phyloP scores from a whole-genome alignment of 1,140 invertebrate species.

The Heliothis subflexa region DNA sequence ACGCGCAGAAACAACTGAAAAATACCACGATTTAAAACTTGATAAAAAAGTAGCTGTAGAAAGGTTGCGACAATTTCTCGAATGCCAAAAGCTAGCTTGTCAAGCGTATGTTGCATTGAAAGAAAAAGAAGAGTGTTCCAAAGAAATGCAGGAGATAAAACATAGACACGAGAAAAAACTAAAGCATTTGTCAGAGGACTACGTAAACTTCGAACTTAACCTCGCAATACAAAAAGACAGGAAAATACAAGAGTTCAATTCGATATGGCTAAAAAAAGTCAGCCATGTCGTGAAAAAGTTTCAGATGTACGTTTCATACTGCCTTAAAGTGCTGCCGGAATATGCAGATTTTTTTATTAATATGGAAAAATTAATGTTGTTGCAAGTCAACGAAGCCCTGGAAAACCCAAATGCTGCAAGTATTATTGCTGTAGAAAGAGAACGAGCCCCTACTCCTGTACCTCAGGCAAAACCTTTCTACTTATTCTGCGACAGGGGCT shows the following conservation, averaged over 20 bases:
- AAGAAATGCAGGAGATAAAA: slow-evolving; percentile 63
- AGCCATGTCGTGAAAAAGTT: slow-evolving; percentile 75
- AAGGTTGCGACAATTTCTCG: slow-evolving; percentile 66
- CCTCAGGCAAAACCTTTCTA: slow-evolving; percentile 72
- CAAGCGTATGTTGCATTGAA: slow-evolving; percentile 78
- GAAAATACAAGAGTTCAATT: slow-evolving; percentile 62
- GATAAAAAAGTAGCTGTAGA: slow-evolving; percentile 75
- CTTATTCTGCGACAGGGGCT: slow-evolving; percentile 71
- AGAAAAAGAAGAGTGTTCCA: slow-evolving; percentile 68
- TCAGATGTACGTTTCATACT: slow-evolving; percentile 73
- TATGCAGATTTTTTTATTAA: slow-evolving; percentile 78
- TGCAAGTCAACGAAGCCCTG: slow-evolving; percentile 68
- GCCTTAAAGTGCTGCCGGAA: slow-evolving; percentile 69
- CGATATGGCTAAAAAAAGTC: slow-evolving; percentile 74
- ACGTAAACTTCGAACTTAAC: slow-evolving; percentile 69
- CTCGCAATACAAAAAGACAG: slow-evolving; percentile 67
- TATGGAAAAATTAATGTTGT: slow-evolving; percentile 76
- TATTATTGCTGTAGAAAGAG: slow-evolving; percentile 64
- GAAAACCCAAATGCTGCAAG: slow-evolving; percentile 67
- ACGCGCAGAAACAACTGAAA: slow-evolving; percentile 53
- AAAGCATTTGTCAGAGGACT: slow-evolving; percentile 62
- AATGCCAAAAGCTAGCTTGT: slow-evolving; percentile 76
- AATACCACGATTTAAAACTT: slow-evolving; percentile 70
- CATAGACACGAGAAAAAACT: slow-evolving; percentile 68
- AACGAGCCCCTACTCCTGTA: slow-evolving; percentile 58